Percentiles rank a stretch among this genome's conserved stretches.
phyloP scores from a whole-genome alignment of 2,888 invertebrate species.

The Nebria brevicollis region DNA sequence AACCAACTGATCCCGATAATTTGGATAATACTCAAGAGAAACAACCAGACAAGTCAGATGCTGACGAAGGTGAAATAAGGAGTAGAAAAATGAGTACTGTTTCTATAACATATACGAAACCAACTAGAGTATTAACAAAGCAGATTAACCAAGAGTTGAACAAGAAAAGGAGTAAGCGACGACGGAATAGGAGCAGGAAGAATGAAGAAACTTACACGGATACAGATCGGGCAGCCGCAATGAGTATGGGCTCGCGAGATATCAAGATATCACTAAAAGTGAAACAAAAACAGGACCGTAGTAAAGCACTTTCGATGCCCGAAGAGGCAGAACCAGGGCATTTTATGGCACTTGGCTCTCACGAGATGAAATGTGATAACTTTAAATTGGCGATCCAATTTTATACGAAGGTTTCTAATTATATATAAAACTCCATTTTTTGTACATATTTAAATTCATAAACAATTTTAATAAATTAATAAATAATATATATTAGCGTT shows the following conservation, averaged over 20 bases:
- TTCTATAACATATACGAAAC: constrained; percentile 25
- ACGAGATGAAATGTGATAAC: constrained; percentile 81
- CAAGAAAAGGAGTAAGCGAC: constrained; percentile 59
- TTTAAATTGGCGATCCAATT: constrained; percentile 77
- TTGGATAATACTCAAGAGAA: constrained; percentile 42
- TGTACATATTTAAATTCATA: no score
- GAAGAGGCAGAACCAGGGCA: constrained; percentile 83
- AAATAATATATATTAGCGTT: no score
- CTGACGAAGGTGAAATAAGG: constrained; percentile 44
- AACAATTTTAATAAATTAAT: no score
- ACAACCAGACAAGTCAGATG: constrained; percentile 33
- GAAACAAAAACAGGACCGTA: constrained; percentile 82
- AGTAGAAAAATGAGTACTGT: constrained; percentile 37
- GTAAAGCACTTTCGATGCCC: constrained; percentile 76
- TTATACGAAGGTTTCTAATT: constrained; percentile 76
- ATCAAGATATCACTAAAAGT: constrained; percentile 86
- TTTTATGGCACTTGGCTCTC: constrained; percentile 78
- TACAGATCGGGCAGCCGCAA: constrained; percentile 90
- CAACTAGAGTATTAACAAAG: constrained; percentile 48
- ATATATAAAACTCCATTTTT: no score
- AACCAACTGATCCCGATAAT: constrained; percentile 53
- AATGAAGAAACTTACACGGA: constrained; percentile 87
- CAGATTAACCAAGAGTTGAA: constrained; percentile 58
- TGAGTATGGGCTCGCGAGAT: constrained; percentile 86
- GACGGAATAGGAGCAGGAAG: constrained; percentile 57